Evolutionary conservation across 2,888 invertebrate species (phyloP).

Genomic region (Hemistola chrysoprasaria): DNA sequence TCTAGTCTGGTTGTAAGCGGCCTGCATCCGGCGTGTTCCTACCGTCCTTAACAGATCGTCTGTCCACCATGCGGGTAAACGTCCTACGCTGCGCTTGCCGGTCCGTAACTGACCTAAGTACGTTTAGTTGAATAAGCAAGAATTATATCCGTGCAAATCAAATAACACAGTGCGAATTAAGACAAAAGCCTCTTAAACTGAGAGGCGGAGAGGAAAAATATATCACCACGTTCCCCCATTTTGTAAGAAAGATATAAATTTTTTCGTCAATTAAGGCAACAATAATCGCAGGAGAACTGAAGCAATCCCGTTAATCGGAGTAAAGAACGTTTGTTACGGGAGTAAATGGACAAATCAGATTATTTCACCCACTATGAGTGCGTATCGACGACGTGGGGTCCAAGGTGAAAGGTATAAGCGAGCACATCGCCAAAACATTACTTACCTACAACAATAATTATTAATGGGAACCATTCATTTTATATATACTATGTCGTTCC

Average conservation of each 20-base stretch:
- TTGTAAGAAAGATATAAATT: slow-evolving; percentile 31
- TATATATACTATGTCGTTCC: too few relatives aligned
- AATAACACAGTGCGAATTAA: slow-evolving; percentile 9
- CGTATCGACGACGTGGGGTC: slow-evolving; percentile 49
- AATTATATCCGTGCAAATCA: neutral
- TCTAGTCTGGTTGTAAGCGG: too few relatives aligned
- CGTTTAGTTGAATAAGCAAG: too few relatives aligned
- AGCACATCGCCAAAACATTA: slow-evolving; percentile 5
- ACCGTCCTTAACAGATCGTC: too few relatives aligned
- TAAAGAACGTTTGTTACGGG: slow-evolving; percentile 65
- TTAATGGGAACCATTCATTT: too few relatives aligned
- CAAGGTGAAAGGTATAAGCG: slow-evolving; percentile 30
- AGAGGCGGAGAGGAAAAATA: slow-evolving; percentile 15
- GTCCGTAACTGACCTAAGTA: too few relatives aligned
- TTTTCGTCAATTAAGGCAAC: slow-evolving; percentile 37
- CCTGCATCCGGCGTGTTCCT: too few relatives aligned
- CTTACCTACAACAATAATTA: too few relatives aligned
- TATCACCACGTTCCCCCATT: slow-evolving; percentile 10
- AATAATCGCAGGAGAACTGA: slow-evolving; percentile 60
- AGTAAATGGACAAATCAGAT: slow-evolving; percentile 82
- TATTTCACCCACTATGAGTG: slow-evolving; percentile 79
- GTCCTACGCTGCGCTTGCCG: too few relatives aligned
- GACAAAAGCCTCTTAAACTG: slow-evolving; percentile 8
- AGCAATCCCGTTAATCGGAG: slow-evolving; percentile 77
- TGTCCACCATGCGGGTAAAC: too few relatives aligned